Base-by-base conservation (phyloP, 1,140 invertebrate species). In the Parasteatoda tepidariorum region DNA sequence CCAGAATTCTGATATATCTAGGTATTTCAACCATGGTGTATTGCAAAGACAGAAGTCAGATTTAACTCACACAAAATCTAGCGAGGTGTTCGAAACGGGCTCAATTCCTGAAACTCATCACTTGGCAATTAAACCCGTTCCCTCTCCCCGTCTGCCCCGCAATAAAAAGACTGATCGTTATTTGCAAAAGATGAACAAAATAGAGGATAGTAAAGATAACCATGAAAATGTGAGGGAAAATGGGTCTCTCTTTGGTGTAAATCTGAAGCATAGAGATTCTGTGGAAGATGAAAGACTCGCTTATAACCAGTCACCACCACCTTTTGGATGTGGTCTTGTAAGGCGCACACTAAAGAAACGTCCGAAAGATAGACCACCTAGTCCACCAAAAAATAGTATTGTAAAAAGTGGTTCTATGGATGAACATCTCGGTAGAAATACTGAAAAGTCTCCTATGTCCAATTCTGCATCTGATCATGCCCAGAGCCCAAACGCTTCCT, bases 41-140 rank as follows among this genome's bases (percentile, higher is more conserved):
- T 84, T 90, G 24, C 89, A 89, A 61, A 84, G 89, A 68, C 90
- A 90, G 75, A 90, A 90, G 78, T 90, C 89, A 7, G 89, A 90
- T 83, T 83, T 90, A 30, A 89, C 88, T 7, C 86, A 88, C 57
- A 85, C 83, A 13, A 87, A 86, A 78, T 81, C 75, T 24, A 84
- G 73, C 54, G 86, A 86, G 34, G 26, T 73, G 13, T 85, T 83
- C 67, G 84, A 85, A 70, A 84, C 84, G 41, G 84, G 82, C 13
- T 85, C 84, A 22, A 85, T 85, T 48, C 84, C 85, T n/a, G 84
- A 82, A 67, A 73, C 70, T 48, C 73, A 78, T 24, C 75, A 82
- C 18, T 54, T 85, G n/a, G 76, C 74, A 18, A 26, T 66, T 5
- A 86, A 85, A 68, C 79, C 84, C 18, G 84, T 86, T 57, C 85